Evolutionary conservation across 2,113 vertebrate genomes (phyloP), one percentile per base, ranked within the genome.

Genomic region (Varanus salvator): DNA sequence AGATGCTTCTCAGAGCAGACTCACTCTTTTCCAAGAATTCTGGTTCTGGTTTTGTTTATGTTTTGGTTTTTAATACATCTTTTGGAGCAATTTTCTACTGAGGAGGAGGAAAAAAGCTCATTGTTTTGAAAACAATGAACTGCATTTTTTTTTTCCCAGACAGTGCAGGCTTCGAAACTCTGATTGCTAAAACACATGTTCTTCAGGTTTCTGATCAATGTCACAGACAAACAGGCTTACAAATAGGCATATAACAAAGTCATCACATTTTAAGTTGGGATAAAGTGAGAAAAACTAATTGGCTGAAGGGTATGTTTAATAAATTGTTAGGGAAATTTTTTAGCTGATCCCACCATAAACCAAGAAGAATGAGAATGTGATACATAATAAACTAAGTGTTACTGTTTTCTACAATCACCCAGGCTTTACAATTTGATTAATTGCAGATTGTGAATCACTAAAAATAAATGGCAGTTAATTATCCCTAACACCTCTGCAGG

Each of bases 381-480:
- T 96, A 93, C 94, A 97, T 96, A 97, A 96, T 95, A 96, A 97
- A 96, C 84, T 92, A 93, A 95, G 95, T 96, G 94, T 97, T 97
- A 95, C 93, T 93, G 64, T 95, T 96, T 96, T 96, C 94, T 96
- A 94, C 90, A 90, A 90, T 96, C 93, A 85, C 57, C 91, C 91
- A 93, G 85, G 57, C 87, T 81, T 89, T 94, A 80, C 80, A 84
- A 96, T 97, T 96, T 97, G 95, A 97, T 98, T 97, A 95, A 96
- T 93, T 96, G 96, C 97, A 97, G 97, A 96, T 97, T 96, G 93
- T 1, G 93, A 96, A 95, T 96, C 93, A 94, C 95, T 94, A 95
- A 96, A 96, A 96, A 88, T 88, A 97, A 97, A 96, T 95, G 91
- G 94, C 95, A 96, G 95, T 96, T 97, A 98, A 97, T 97, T 97